Conservation (phyloP, 2,797 vertebrate genomes). For the Leontocebus nigricollis region DNA sequence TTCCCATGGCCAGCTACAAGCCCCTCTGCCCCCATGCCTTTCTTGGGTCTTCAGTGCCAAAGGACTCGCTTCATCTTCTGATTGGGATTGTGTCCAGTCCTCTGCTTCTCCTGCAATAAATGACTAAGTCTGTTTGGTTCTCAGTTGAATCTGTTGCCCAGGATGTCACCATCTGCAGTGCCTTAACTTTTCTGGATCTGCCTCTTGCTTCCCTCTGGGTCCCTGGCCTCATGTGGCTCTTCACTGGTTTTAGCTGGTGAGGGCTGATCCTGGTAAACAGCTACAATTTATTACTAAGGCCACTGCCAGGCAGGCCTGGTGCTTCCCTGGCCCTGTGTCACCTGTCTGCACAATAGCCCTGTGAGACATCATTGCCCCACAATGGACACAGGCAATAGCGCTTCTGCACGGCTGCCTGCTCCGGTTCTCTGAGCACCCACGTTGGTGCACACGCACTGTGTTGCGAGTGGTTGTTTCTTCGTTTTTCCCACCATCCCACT, state of each 20-base stretch:
- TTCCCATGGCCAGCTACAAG: not conserved
- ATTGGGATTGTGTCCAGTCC: not conserved
- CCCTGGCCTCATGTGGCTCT: not conserved
- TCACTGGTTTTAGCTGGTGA: not conserved
- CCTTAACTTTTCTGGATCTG: not conserved
- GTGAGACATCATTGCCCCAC: fast-evolving
- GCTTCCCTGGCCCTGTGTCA: fast-evolving
- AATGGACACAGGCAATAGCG: fast-evolving
- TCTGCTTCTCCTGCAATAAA: constrained; percentile 71
- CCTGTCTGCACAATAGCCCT: no score
- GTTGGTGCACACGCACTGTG: fast-evolving
- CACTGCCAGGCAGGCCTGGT: not conserved
- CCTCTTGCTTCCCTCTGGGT: not conserved
- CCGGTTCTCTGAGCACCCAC: fast-evolving
- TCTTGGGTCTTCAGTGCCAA: not conserved
- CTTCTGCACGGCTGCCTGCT: fast-evolving
- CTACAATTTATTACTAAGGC: not conserved
- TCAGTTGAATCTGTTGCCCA: not conserved
- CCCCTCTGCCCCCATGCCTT: not conserved
- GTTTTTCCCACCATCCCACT: not conserved
- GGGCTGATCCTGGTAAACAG: not conserved
- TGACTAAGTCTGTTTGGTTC: not conserved
- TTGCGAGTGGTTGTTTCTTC: not conserved
- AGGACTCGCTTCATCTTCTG: not conserved
- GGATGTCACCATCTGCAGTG: not conserved